Percentiles rank a stretch among this genome's conserved stretches.
Evolutionary conservation across 2,113 vertebrate genomes (phyloP).

Genomic region (Chaetodon trifascialis): DNA sequence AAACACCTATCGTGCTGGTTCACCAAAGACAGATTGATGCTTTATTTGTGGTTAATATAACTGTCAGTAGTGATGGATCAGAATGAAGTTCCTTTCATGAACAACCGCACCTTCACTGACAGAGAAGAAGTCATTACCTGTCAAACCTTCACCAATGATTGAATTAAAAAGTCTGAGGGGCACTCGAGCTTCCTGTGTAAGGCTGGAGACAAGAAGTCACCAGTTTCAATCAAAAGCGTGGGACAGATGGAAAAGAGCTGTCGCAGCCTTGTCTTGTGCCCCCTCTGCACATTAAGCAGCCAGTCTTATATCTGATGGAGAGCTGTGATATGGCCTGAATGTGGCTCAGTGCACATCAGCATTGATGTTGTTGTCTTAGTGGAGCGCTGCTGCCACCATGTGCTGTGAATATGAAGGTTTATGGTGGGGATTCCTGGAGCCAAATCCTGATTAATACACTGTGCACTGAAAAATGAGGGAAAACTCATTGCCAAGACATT

Average conservation of each 20-base stretch:
- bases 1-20: constrained; percentile 11
- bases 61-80: background rate
- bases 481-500: background rate
- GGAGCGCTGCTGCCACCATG: constrained; percentile 75
- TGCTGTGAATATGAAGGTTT: constrained; percentile 7
- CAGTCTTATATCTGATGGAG: background rate
- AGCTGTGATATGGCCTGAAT: constrained; percentile 6
- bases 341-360: background rate
- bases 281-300: background rate
- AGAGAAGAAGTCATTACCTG: background rate
- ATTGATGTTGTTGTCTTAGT: background rate
- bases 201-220: background rate
- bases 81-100: background rate
- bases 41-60: constrained; percentile 14
- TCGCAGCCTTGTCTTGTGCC: background rate
- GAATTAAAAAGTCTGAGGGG: background rate
- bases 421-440: background rate
- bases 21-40: constrained; percentile 28
- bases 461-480: background rate
- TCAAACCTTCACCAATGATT: background rate
- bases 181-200: background rate
- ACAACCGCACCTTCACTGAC: constrained; percentile 3
- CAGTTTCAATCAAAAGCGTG: constrained; percentile 13
- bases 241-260: background rate
- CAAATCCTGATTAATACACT: background rate